Percentiles rank a stretch among this genome's conserved stretches.
phyloP scores from a whole-genome alignment of 2,113 vertebrate genomes.

The Chloroceryle aenea region DNA sequence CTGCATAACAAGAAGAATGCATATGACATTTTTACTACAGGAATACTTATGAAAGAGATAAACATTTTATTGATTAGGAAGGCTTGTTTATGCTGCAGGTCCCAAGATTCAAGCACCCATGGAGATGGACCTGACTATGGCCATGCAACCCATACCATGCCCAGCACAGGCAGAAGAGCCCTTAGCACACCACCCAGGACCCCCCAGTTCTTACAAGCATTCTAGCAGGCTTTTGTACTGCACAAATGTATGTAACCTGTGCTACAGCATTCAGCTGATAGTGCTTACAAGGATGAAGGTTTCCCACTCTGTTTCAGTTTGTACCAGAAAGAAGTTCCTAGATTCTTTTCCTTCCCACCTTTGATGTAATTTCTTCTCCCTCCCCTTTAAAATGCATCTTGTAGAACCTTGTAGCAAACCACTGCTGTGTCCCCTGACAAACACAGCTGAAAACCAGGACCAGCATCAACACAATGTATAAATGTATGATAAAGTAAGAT shows the following conservation, averaged over 20 bases:
- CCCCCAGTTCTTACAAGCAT: fast-evolving
- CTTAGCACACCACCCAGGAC: not conserved
- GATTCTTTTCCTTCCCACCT: not conserved
- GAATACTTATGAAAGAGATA: not conserved
- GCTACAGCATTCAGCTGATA: not conserved
- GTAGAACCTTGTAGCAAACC: not conserved
- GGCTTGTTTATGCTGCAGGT: not conserved
- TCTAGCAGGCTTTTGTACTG: not conserved
- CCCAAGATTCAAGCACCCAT: not conserved
- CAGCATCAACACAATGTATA: not conserved
- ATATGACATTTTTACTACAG: slow-evolving; percentile 11
- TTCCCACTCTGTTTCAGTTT: not conserved
- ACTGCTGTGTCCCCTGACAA: not conserved
- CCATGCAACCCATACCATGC: fast-evolving
- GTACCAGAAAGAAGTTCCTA: not conserved
- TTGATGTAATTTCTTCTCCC: not conserved
- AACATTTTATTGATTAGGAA: not conserved
- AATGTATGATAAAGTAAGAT: not conserved
- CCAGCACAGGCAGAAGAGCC: not conserved
- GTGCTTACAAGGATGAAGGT: not conserved
- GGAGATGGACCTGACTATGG: fast-evolving
- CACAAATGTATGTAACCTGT: not conserved
- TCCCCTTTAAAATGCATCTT: fast-evolving
- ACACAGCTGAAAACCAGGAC: not conserved
- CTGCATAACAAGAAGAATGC: slow-evolving; percentile 33